Base-by-base conservation (phyloP, 2,797 vertebrate species). In the Anguilla anguilla region DNA sequence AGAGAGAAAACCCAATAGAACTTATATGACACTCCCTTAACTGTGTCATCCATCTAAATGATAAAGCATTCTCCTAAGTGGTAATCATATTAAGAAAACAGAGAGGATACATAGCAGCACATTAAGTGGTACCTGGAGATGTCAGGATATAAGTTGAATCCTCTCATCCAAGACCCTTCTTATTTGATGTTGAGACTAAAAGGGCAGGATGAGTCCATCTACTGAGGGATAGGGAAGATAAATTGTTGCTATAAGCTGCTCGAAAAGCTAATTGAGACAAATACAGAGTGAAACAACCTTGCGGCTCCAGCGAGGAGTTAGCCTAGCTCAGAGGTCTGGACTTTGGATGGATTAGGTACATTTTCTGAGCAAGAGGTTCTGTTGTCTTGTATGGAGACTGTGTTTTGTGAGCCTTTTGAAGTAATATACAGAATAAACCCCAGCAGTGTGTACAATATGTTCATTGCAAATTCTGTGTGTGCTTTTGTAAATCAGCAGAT, bases 261-360 rank as follows among this genome's bases (percentile, higher is more conserved):
- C 88, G 89, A 86, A 87, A 89, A 89, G 17, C 89, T 91, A 90
- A 91, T 91, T 90, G 67, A 89, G 89, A 89, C 88, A 89, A 90
- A 91, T 88, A 85, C 86, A 90, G 22, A 69, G 17, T 69, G 13
- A 28, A 69, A 69, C 19, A 10, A 25, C 64, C 17, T 69, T 55
- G 53, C 53, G 9, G 7, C 53, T 55, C 53, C 53, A 10, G 13
- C 9, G 9, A 13, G 53, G 53, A 55, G 53, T 55, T 55, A 55
- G 53, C 53, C 53, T 55, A 13, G 53, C 13, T 55, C 53, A 55
- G 53, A 55, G 10, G 53, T 11, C 53, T 55, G 53, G 53, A 55
- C 53, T 55, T 55, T 13, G 13, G 53, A 10, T 55, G 53, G 53
- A 13, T 55, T 55, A 10, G 53, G 9, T 55, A 55, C 9, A 55